Base-by-base conservation (phyloP, 2,888 invertebrate genomes). In the Falcaria lacertinaria region DNA sequence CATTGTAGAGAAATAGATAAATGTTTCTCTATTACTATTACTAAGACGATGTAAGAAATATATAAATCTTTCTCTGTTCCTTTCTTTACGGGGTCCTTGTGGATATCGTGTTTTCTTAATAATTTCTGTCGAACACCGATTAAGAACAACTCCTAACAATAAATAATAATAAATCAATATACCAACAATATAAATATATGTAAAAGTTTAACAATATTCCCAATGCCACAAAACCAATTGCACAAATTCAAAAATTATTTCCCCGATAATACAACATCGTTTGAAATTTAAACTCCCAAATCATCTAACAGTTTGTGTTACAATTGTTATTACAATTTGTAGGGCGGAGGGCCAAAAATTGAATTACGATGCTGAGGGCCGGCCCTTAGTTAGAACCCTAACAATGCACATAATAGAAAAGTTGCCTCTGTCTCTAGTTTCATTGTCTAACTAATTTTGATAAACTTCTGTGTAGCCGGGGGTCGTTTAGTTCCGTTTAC, bases 321-420 rank as follows among this genome's bases (percentile, higher is more conserved):
- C 37, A 37, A 37, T 37, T 37, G 37, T 22, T 37, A 25, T 22
- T 22, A 22, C 37, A 37, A 36, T 22, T 37, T 22, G 37, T 15
- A 37, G 37, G 37, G 37, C 15, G 19, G 36, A 14, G 22, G 28
- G 8, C 28, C 28, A 28, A 28, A 11, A 25, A 37, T 37, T 37
- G 37, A 37, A 37, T 37, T 37, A 37, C 15, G 22, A 14, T 8
- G 37, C 14, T 14, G 13, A 19, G 37, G 22, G 15, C 34, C 22
- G 22, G 22, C 37, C 37, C 37, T 37, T 7, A 4, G 37, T 22
- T 8, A 22, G 22, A 15, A 22, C 22, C 22, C 25, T 37, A 37
- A 37, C 37, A 22, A 15, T 25, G 37, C 37, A 37, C 22, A 37
- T 37, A 37, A 37, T 25, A 37, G 37, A 37, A 37, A 25, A 37